Evolutionary conservation across 2,113 vertebrate species (phyloP), one percentile per base, ranked within the genome.

Genomic region (Amblyopsis rosae): DNA sequence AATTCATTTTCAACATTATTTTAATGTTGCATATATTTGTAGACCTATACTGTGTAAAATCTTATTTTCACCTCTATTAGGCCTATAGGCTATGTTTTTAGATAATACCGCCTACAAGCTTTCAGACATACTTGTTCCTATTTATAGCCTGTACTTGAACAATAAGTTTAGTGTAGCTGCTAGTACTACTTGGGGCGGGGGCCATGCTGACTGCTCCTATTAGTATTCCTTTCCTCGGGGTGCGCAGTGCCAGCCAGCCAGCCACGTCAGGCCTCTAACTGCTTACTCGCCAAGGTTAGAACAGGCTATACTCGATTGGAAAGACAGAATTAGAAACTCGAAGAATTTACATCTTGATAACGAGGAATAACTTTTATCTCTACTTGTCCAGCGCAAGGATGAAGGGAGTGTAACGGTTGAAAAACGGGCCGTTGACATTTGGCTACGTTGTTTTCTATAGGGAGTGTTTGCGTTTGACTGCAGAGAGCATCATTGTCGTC

Each of bases 211-310:
- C 72, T 66, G 88, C 86, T 89, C 86, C 80, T 90, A 91, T 93
- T 93, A 91, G 90, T 92, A 91, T 92, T 91, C 90, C 82, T 61
- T 83, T 93, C 93, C 92, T 93, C 94, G 92, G 93, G 90, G 91
- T 90, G 91, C 86, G 91, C 91, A 75, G 84, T 87, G 80, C 72
- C 84, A 86, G 69, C 90, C 84, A 92, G 92, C 69, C 75, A 85
- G 78, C 90, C 88, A 93, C 94, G 94, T 94, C 94, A 94, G 93
- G 85, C 91, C 89, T 92, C 88, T 88, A 86, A 88, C 89, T 84
- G 86, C 90, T 88, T 90, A 90, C 87, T 90, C 87, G 86, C 88
- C 92, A 93, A 92, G 76, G 90, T 91, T 93, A 92, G 91, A 88
- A 77, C 17, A 70, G 79, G 81, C 75, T 82, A 53, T 74, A 88